A percentile compares a stretch with the other conserved stretches of the same genome.
These are phyloP conservation scores for Matsumurasca onukii DNA, from an alignment of 1,140 invertebrate genomes.

Conservation along the genomic window DNA sequence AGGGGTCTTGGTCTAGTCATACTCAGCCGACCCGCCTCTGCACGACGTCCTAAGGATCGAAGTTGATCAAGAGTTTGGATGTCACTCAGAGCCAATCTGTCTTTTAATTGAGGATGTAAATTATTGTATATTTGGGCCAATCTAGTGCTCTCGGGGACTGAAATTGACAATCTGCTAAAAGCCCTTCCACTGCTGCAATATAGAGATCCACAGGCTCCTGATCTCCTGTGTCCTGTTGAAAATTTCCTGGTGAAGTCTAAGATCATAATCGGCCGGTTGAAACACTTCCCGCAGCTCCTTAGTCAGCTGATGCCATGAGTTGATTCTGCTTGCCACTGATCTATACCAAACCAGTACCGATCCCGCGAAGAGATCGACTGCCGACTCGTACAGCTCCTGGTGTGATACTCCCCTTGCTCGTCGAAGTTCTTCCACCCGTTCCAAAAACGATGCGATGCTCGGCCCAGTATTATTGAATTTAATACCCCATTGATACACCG, in stretches of 20 bases:
- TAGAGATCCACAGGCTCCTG: not conserved
- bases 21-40: not conserved
- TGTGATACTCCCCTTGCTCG: not conserved
- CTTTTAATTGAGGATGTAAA: not conserved
- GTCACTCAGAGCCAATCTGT: not conserved
- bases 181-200: conserved; percentile 4
- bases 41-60: not conserved
- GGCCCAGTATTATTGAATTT: not conserved
- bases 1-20: not conserved
- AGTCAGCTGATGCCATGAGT: not conserved
- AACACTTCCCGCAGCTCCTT: conserved; percentile 7
- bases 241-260: conserved; percentile 4
- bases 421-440: not conserved
- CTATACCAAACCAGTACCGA: conserved; percentile 8
- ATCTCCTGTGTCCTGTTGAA: not conserved
- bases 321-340: not conserved
- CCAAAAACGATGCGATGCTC: not conserved
- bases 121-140: conserved; percentile 1
- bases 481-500: not conserved
- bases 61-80: not conserved
- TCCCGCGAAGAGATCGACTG: conserved; percentile 19
- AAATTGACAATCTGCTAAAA: not conserved
- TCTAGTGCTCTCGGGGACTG: not conserved
- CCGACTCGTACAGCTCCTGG: conserved; percentile 10
- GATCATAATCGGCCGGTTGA: conserved; percentile 4